These are phyloP conservation scores for Campylomormyrus tamandua DNA, from an alignment of 2,113 vertebrate genomes.

Conservation along the genomic window DNA sequence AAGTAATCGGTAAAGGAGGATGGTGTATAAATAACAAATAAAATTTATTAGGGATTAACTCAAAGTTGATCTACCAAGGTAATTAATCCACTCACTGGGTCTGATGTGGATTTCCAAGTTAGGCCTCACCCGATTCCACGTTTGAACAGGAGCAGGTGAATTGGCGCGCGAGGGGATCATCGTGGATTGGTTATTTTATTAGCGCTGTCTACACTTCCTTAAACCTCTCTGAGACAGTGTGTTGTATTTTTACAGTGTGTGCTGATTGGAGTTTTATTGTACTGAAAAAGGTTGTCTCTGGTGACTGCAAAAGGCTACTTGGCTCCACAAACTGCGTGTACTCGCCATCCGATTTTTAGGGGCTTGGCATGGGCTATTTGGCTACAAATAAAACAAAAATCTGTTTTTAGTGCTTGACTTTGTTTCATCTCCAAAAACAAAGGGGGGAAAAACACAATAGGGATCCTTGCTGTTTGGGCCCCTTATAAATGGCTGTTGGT, in stretches of 20 bases:
- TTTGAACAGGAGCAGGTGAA: not conserved
- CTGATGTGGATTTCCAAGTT: not conserved
- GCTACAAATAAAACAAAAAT: not conserved
- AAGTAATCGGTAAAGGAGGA: not conserved
- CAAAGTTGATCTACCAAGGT: not conserved
- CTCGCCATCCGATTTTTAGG: conserved; percentile 62
- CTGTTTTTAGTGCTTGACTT: not conserved
- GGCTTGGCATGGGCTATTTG: not conserved
- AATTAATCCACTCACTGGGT: not conserved
- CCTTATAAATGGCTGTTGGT: not conserved
- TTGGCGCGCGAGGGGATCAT: not conserved
- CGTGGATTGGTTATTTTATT: not conserved
- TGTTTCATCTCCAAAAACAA: not conserved
- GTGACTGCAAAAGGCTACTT: conserved; percentile 72
- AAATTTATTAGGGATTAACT: not conserved
- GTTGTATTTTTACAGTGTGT: conserved; percentile 53
- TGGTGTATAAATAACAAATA: not conserved
- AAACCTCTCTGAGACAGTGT: not conserved
- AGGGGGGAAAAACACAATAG: not conserved
- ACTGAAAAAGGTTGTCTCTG: conserved; percentile 48
- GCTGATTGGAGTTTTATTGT: conserved; percentile 49
- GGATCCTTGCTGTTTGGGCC: not conserved
- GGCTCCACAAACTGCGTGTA: conserved; percentile 92
- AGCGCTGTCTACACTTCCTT: not conserved
- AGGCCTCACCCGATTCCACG: not conserved